Evolutionary conservation across 2,888 invertebrate species (phyloP), one percentile per base, ranked within the genome.

Genomic region (Rhamphomyia laevipes): DNA sequence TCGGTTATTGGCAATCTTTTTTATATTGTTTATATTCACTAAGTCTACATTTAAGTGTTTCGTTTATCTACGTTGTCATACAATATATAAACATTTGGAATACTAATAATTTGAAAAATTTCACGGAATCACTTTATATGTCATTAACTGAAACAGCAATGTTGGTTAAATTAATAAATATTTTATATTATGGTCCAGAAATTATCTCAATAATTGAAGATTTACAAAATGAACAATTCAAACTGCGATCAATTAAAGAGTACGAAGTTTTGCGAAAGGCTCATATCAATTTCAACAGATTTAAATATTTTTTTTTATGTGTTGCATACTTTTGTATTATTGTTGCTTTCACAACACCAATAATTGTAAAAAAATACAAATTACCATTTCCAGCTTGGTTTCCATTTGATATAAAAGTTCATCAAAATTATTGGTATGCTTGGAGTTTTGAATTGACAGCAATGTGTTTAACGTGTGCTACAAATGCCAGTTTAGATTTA

Each of bases 331-430:
- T 21, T 1, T 49, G 53, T 43, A 6, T 53, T 1, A 15, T 21
- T 2, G 58, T 58, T 37, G 51, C 56, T 0, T 0, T 47, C 0
- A 37, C 49, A 1, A 57, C 11, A 11, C 13, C 16, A 11, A 21
- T 41, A 12, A 21, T 59, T 3, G 58, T 53, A 47, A 46, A 48
- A 4, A 46, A 51, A 0, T 59, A 61, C n/a, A 59, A 58, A 5
- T 41, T 67, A 42, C 64, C 65, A 1, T 63, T 59, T 30, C 53
- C 56, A 13, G 61, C 56, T 30, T 67, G 63, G 53, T 58, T 64
- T 46, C 66, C 64, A 9, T 67, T 68, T 37, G 63, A 65, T 16
- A 63, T 63, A 59, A 27, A 16, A 13, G 56, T 51, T 13, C 47
- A 51, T 0, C 43, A 52, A 1, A 48, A 54, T 1, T 62, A 58